Evolutionary conservation across 2,113 vertebrate species (phyloP), one percentile per base, ranked within the genome.

Genomic region (Stegastes partitus): DNA sequence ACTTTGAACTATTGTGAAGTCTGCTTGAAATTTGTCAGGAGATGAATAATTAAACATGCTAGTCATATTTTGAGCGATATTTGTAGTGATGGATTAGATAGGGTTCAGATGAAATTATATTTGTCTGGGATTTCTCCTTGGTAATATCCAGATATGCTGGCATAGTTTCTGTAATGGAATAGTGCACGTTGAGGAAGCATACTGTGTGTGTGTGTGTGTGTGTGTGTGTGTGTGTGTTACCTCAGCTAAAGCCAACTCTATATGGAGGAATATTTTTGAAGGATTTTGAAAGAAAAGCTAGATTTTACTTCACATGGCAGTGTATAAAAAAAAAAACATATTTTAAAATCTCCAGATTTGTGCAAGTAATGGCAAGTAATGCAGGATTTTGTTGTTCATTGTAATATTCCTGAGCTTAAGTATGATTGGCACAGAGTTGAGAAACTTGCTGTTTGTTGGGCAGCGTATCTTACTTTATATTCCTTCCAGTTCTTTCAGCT

Each of bases 1-100:
- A 51, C 19, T 34, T 70, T 59, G 63, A 80, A 71, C 75, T 63
- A 54, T 57, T 59, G 56, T 68, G 14, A 31, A 74, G 82, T 81
- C 12, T 28, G 26, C 59, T 66, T 53, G 23, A 89, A 75, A 81
- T 83, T 66, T 79, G 70, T 68, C 74, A 72, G 57, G 15, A 37
- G 74, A 83, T 83, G 42, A 87, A 90, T 90, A 84, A 87, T 90
- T 88, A 71, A 89, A 77, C 65, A 64, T n/a, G 68, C 54, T 11
- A 56, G 73, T 87, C 61, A 42, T 74, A 83, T 84, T 62, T 62
- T 50, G 54, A 71, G 70, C 67, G 66, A 77, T 78, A 56, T 82
- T 82, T 91, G 67, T 62, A 78, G 82, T 79, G 87, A 77, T 88
- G 81, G 77, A 90, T 82, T 85, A 88, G 84, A 87, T 73, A 53